Conservation (phyloP, 1,140 invertebrate genomes). For the Chrysomallon squamiferum region DNA sequence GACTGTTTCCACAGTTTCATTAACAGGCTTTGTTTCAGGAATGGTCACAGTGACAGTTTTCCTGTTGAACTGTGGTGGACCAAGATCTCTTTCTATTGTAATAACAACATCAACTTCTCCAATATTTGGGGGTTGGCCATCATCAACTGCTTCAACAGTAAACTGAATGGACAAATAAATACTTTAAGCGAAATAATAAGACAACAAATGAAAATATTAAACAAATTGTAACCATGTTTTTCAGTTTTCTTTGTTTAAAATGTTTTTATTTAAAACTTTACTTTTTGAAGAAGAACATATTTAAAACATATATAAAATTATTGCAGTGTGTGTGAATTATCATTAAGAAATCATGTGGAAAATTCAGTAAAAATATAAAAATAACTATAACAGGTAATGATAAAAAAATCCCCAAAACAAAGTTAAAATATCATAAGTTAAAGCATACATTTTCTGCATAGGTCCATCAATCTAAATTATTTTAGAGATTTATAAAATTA, state of each 20-base stretch:
- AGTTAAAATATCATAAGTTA: background rate
- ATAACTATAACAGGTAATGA: background rate
- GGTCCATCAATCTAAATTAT: no score
- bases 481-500: no score
- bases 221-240: no score
- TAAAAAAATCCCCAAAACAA: background rate
- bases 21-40: constrained; percentile 16
- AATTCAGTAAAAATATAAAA: background rate
- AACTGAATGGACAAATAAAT: constrained; percentile 23
- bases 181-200: no score
- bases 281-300: no score
- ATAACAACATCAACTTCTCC: constrained; percentile 75
- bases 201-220: no score
- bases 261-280: no score
- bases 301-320: no score
- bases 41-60: constrained; percentile 4
- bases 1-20: background rate
- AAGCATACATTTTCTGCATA: background rate
- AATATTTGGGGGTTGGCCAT: constrained; percentile 14
- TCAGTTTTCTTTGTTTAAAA: no score
- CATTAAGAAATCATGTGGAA: background rate
- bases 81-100: constrained; percentile 80
- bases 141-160: constrained; percentile 23
- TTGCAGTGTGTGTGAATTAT: no score
- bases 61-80: constrained; percentile 73